Evolutionary conservation across 2,888 invertebrate genomes (phyloP).

Genomic region (Matsumyia berberina): DNA sequence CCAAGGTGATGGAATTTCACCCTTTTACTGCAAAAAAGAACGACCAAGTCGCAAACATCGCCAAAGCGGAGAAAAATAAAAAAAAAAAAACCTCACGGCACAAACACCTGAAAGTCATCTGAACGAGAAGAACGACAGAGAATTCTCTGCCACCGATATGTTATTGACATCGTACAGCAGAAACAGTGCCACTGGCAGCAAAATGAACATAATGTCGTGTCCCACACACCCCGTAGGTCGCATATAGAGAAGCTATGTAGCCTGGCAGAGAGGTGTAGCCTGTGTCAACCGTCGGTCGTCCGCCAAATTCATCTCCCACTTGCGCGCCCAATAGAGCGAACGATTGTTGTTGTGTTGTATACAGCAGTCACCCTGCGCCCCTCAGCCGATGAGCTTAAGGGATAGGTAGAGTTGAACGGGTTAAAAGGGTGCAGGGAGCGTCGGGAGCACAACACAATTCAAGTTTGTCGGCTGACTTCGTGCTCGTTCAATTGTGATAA

Average conservation of each 20-base stretch:
- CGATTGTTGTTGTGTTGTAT: conserved; percentile 28
- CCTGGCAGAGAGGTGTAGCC: conserved; percentile 39
- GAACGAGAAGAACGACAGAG: conserved; percentile 51
- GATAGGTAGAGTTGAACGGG: conserved; percentile 10
- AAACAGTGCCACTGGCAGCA: conserved; percentile 59
- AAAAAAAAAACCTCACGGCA: conserved; percentile 27
- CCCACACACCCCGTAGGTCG: conserved; percentile 28
- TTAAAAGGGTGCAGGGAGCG: conserved; percentile 16
- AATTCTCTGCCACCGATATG: conserved; percentile 59
- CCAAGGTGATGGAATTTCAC: conserved; percentile 48
- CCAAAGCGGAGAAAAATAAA: conserved; percentile 12
- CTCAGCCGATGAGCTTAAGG: conserved; percentile 10
- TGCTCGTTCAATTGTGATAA: conserved; percentile 78
- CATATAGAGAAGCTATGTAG: not conserved
- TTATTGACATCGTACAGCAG: conserved; percentile 67
- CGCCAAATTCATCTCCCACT: conserved; percentile 63
- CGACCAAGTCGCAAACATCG: not conserved
- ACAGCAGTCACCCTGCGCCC: not conserved
- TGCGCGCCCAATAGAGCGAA: conserved; percentile 39
- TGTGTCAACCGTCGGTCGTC: conserved; percentile 58
- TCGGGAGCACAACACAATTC: conserved; percentile 54
- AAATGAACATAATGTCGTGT: conserved; percentile 64
- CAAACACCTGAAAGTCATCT: conserved; percentile 48
- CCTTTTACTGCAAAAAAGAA: conserved; percentile 29
- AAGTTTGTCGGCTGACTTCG: conserved; percentile 77